Evolutionary conservation across 2,888 invertebrate species (phyloP).

Genomic region (Pasiphila rectangulata): DNA sequence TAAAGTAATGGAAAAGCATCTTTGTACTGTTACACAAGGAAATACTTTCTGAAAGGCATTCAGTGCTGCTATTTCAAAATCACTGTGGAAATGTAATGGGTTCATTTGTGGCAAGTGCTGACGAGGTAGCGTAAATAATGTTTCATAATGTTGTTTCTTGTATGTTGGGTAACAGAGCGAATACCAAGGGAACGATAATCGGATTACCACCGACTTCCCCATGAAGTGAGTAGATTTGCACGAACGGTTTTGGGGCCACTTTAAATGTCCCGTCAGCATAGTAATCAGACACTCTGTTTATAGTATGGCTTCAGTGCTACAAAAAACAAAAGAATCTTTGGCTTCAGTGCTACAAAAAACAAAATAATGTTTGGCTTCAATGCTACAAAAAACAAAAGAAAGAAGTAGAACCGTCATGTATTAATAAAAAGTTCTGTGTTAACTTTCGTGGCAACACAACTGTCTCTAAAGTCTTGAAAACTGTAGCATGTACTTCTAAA

Average conservation of each 20-base stretch:
- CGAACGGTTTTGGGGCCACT: conserved; percentile 6
- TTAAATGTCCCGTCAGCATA: conserved; percentile 7
- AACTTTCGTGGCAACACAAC: conserved; percentile 8
- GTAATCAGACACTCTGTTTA: conserved; percentile 10
- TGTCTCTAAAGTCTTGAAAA: conserved; percentile 8
- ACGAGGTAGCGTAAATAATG: neutral
- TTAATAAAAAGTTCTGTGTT: conserved; percentile 7
- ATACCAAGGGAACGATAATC: conserved; percentile 2
- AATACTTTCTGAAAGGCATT: conserved; percentile 10
- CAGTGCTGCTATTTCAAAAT: conserved; percentile 10
- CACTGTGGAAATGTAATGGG: conserved; percentile 9
- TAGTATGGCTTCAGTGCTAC: conserved; percentile 7
- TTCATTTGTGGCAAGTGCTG: conserved; percentile 3
- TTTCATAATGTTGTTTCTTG: neutral
- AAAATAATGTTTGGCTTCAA: conserved; percentile 1
- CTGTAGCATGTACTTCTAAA: conserved; percentile 3
- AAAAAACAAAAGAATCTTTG: conserved; percentile 8
- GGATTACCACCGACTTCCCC: conserved; percentile 4
- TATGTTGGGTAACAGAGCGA: neutral
- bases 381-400: conserved; percentile 7
- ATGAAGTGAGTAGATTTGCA: conserved; percentile 6
- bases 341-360: conserved; percentile 9
- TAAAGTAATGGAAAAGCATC: conserved; percentile 9
- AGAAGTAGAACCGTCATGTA: conserved; percentile 6
- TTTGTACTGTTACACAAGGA: conserved; percentile 9